Base-by-base conservation (phyloP, 2,888 invertebrate genomes). In the Euphydryas editha region DNA sequence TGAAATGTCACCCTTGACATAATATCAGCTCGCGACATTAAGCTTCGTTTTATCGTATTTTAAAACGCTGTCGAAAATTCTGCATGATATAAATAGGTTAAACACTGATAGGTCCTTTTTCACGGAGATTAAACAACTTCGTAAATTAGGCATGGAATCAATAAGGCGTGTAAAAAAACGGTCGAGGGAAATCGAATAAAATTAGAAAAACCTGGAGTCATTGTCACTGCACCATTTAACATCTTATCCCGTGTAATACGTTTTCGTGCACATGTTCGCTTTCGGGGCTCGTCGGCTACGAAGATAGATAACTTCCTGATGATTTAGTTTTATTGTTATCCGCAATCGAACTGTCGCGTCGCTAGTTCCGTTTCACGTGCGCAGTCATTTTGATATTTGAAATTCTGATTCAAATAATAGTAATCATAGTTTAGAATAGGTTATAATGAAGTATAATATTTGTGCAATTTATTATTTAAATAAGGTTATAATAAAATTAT, bases 271-370 rank as follows among this genome's bases (percentile, higher is more conserved):
- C 86, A 88, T 85, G 85, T 76, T 82, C 83, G 82, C 80, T 80
- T 84, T 81, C 87, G 85, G 76, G 82, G 77, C 78, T 78, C 80
- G 82, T 80, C 84, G 80, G 74, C 82, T 81, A 76, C 79, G 79
- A 81, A 89, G 89, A 90, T 87, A 90, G 87, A 92, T 91, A 91
- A 90, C 91, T 92, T 92, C 90, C 89, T 88, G 89, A 91, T 91
- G 92, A 91, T 91, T 92, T 92, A 90, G 83, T 92, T 92, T 92
- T 92, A 92, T 92, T 91, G 90, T 89, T 90, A 88, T 88, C 84
- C 84, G 79, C 82, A 82, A 84, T 87, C 82, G 86, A 84, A 88
- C 85, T 86, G 86, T 86, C 81, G 81, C 80, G 76, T 74, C 81
- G 72, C 70, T 75, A 70, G 68, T 72, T 73, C 67, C 70, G 46